Conservation (phyloP, 2,113 vertebrate genomes). For the Paradoxurus hermaphroditus region DNA sequence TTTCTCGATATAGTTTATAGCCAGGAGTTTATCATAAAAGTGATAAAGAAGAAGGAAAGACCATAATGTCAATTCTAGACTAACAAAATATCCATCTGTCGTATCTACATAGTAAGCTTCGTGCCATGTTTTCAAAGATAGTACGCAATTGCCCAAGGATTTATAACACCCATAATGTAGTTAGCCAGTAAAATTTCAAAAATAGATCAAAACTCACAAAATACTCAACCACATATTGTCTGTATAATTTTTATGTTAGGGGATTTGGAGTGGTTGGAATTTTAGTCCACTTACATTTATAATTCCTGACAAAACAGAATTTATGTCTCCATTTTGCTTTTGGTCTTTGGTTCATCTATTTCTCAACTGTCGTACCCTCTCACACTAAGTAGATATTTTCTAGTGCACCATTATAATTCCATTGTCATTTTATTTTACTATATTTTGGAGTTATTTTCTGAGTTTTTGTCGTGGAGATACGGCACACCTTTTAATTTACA, state of each 20-base stretch:
- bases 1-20: background rate
- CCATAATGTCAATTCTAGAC: background rate
- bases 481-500: background rate
- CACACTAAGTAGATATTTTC: background rate
- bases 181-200: background rate
- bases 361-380: background rate
- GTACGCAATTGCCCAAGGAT: background rate
- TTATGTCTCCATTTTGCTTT: background rate
- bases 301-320: background rate
- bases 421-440: background rate
- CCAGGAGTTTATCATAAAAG: background rate
- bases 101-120: background rate
- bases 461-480: background rate
- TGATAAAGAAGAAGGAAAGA: background rate
- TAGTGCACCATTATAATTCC: background rate
- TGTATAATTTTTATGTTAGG: background rate
- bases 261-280: background rate
- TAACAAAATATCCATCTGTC: background rate
- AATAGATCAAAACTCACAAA: background rate
- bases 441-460: background rate
- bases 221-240: background rate
- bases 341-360: background rate
- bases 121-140: background rate
- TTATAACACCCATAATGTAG: background rate
- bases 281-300: background rate